Percentiles rank a stretch among this genome's conserved stretches.
phyloP scores from a whole-genome alignment of 1,140 invertebrate species.

The Pogonomyrmex barbatus region DNA sequence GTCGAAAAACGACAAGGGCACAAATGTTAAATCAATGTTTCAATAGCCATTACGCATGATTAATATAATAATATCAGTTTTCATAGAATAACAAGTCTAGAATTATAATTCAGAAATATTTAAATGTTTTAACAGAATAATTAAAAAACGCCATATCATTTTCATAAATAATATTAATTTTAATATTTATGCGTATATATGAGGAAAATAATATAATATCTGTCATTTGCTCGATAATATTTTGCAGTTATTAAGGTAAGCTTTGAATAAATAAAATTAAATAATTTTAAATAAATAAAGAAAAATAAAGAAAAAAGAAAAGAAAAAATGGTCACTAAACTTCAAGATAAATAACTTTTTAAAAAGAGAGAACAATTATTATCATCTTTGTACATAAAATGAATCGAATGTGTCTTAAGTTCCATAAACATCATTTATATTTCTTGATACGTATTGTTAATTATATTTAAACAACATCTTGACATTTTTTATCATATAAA shows the following conservation, averaged over 20 bases:
- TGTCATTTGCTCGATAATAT: neutral
- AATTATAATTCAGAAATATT: slow-evolving; percentile 6
- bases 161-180: slow-evolving; percentile 12
- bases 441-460: neutral
- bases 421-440: neutral
- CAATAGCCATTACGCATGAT: neutral
- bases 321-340: no score
- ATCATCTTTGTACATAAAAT: slow-evolving; percentile 20
- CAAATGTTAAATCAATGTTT: slow-evolving; percentile 25
- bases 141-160: neutral
- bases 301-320: no score
- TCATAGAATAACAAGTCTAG: neutral
- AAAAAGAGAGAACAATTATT: neutral
- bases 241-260: neutral
- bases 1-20: neutral
- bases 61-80: neutral
- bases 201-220: neutral
- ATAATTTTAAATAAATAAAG: no score
- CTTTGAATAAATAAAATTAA: neutral
- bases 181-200: neutral
- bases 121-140: neutral
- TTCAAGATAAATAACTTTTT: no score
- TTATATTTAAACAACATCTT: neutral
- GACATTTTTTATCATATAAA: neutral
- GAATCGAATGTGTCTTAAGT: neutral